Percentiles rank a stretch among this genome's conserved stretches.
phyloP scores from a whole-genome alignment of 1,140 invertebrate genomes.

The Platorchestia sp. region DNA sequence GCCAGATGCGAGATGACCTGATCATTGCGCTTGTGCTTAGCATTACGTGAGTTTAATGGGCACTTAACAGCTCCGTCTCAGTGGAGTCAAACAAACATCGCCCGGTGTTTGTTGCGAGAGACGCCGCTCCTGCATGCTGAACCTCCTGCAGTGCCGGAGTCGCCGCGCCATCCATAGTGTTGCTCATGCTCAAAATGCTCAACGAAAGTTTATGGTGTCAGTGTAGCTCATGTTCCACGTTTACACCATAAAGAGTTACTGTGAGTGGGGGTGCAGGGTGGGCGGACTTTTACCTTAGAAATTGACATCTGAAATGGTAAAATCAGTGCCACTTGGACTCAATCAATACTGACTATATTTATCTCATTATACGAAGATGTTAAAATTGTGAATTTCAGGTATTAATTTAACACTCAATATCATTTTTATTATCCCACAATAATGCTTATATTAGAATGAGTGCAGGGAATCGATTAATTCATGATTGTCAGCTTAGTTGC shows the following conservation, averaged over 20 bases:
- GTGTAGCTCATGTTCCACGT: neutral
- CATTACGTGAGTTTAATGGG: slow-evolving; percentile 24
- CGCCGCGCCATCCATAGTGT: neutral
- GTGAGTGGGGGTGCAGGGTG: neutral
- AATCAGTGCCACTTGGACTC: neutral
- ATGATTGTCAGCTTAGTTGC: too few relatives aligned
- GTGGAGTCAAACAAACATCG: slow-evolving; percentile 13
- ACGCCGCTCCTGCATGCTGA: neutral
- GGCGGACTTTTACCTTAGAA: neutral
- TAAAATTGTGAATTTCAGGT: neutral
- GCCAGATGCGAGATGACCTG: neutral
- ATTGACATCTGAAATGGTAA: neutral
- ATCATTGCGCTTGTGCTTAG: neutral
- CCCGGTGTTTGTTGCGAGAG: slow-evolving; percentile 24
- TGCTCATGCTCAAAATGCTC: neutral
- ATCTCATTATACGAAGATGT: neutral
- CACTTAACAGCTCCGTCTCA: neutral
- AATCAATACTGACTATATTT: neutral
- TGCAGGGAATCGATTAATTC: too few relatives aligned
- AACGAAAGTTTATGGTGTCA: neutral
- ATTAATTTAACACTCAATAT: neutral
- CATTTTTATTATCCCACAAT: too few relatives aligned
- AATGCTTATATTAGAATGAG: too few relatives aligned
- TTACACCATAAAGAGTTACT: neutral
- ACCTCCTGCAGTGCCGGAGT: neutral